These are phyloP conservation scores for Triplophysa dalaica DNA, from an alignment of 2,113 vertebrate genomes.

Conservation along the genomic window DNA sequence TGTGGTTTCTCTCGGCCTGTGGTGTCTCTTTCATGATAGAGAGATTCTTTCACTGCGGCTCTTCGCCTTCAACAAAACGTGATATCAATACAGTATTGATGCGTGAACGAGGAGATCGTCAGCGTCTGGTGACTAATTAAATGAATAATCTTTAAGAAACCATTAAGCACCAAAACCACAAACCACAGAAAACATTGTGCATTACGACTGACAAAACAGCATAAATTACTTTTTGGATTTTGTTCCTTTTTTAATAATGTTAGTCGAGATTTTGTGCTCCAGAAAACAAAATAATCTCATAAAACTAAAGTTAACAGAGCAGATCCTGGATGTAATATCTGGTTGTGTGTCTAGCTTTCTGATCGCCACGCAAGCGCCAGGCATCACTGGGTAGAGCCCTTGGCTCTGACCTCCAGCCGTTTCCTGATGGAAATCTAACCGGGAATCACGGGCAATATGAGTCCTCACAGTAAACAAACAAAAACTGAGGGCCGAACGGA, in stretches of 20 bases:
- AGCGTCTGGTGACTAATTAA: not conserved
- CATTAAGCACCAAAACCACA: slow-evolving; percentile 1
- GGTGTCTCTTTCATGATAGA: not conserved
- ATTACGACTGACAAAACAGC: not conserved
- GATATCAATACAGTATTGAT: slow-evolving; percentile 3
- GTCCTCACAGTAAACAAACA: slow-evolving; percentile 66
- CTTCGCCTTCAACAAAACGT: not conserved
- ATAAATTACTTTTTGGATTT: too few relatives aligned
- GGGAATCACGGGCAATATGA: slow-evolving; percentile 64
- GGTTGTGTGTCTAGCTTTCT: not conserved
- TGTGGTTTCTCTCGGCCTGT: not conserved
- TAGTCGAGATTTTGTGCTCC: too few relatives aligned
- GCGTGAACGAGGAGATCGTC: not conserved
- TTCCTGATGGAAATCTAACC: slow-evolving; percentile 70
- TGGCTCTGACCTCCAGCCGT: slow-evolving; percentile 62
- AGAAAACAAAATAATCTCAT: too few relatives aligned
- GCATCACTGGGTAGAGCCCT: not conserved
- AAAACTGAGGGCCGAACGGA: slow-evolving; percentile 45
- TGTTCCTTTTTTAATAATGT: too few relatives aligned
- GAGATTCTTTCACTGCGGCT: not conserved
- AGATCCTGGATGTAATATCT: not conserved
- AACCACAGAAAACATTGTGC: not conserved
- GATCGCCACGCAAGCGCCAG: not conserved
- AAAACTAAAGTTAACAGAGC: not conserved
- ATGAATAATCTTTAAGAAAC: not conserved